Conservation (phyloP, 2,797 vertebrate genomes). For the Microtus californicus region DNA sequence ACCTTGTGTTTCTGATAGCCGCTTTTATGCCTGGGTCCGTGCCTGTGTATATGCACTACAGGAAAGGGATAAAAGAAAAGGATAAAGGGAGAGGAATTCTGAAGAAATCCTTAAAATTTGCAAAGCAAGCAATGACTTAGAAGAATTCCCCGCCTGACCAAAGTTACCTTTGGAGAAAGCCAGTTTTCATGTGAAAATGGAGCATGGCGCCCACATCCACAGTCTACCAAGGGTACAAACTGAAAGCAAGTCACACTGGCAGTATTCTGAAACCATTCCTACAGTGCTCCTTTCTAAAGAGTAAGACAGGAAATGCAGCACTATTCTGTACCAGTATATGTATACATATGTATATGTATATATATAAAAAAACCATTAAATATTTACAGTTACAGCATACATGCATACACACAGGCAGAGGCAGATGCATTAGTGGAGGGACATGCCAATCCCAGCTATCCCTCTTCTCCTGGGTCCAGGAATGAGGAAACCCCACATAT, state of each 20-base stretch:
- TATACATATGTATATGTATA: neutral
- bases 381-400: neutral
- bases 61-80: neutral
- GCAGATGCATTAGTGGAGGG: neutral
- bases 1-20: slow-evolving; percentile 19
- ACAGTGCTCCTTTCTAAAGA: neutral
- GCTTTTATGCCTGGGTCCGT: neutral
- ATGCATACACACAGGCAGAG: neutral
- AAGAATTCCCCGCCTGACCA: neutral
- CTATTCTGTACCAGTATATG: neutral
- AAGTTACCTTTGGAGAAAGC: neutral
- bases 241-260: neutral
- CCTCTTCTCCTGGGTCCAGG: neutral
- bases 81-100: neutral
- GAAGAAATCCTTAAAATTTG: neutral
- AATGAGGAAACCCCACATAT: neutral
- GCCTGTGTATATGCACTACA: neutral
- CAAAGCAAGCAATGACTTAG: neutral
- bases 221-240: neutral
- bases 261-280: neutral
- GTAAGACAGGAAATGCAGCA: neutral
- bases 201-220: neutral
- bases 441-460: neutral
- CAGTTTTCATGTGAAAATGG: neutral
- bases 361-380: neutral